These are phyloP conservation scores for Drosophila nannoptera DNA, from an alignment of 1,140 invertebrate species.

Conservation along the genomic window DNA sequence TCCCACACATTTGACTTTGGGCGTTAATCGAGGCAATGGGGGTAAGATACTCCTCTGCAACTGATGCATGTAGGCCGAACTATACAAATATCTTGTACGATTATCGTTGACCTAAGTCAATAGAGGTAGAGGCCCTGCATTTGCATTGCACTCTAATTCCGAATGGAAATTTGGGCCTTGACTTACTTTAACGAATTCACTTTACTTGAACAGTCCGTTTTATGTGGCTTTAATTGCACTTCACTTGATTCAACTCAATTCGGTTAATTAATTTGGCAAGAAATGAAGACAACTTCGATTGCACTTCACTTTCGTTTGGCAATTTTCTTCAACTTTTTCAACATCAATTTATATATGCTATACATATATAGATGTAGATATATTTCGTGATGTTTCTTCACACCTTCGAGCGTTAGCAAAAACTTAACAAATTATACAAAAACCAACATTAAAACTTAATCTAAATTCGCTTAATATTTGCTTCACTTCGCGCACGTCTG, in stretches of 20 bases:
- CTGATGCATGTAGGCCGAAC: background rate
- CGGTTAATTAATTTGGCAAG: background rate
- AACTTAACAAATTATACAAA: background rate
- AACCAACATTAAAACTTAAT: conserved; percentile 42
- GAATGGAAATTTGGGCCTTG: background rate
- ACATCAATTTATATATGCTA: background rate
- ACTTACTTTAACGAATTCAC: background rate
- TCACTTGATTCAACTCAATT: background rate
- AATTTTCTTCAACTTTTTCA: background rate
- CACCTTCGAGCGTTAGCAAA: background rate
- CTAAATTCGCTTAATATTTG: conserved; percentile 48
- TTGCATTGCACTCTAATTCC: background rate
- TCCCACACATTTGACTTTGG: conserved; percentile 38
- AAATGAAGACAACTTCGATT: background rate
- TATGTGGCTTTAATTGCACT: no score
- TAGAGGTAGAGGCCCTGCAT: background rate
- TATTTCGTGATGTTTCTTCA: conserved; percentile 14
- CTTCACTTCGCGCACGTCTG: conserved; percentile 51
- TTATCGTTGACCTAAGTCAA: conserved; percentile 4
- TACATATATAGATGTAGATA: no score
- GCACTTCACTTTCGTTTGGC: conserved; percentile 11
- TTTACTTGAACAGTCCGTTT: no score
- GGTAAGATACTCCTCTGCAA: conserved; percentile 15
- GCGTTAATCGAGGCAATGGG: conserved; percentile 42
- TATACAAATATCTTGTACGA: background rate